These are phyloP conservation scores for Pungitius pungitius DNA, from an alignment of 2,113 vertebrate species.

Conservation along the genomic window DNA sequence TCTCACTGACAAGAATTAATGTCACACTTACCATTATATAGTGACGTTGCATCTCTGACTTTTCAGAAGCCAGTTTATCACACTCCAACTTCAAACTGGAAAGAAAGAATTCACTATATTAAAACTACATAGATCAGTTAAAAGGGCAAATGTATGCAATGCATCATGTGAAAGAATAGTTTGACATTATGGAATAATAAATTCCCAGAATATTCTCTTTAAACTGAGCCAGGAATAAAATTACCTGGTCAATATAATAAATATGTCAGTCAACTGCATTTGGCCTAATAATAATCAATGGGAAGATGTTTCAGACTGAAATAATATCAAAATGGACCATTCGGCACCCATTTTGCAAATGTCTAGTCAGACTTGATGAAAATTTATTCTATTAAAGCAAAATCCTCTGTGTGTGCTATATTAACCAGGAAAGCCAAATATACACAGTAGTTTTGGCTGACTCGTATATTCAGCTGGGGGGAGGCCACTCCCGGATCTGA, in stretches of 20 bases:
- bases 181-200: not conserved
- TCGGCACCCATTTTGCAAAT: no score
- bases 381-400: not conserved
- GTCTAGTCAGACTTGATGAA: no score
- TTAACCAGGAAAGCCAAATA: not conserved
- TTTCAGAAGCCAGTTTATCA: constrained; percentile 97
- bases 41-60: constrained; percentile 99
- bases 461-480: not conserved
- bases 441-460: not conserved
- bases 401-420: not conserved
- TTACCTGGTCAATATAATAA: not conserved
- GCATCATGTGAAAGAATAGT: not conserved
- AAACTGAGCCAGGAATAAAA: not conserved
- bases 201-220: not conserved
- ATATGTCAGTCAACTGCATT: not conserved
- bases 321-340: not conserved
- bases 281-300: not conserved
- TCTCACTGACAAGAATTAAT: not conserved
- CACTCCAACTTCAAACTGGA: constrained; percentile 96
- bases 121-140: not conserved
- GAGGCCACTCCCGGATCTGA: no score
- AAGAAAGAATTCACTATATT: constrained; percentile 10
- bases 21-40: constrained; percentile 92
- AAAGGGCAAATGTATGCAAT: not conserved
- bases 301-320: not conserved